Evolutionary conservation across 2,888 invertebrate genomes (phyloP), one percentile per base, ranked within the genome.

Genomic region (Syrphus vitripennis): DNA sequence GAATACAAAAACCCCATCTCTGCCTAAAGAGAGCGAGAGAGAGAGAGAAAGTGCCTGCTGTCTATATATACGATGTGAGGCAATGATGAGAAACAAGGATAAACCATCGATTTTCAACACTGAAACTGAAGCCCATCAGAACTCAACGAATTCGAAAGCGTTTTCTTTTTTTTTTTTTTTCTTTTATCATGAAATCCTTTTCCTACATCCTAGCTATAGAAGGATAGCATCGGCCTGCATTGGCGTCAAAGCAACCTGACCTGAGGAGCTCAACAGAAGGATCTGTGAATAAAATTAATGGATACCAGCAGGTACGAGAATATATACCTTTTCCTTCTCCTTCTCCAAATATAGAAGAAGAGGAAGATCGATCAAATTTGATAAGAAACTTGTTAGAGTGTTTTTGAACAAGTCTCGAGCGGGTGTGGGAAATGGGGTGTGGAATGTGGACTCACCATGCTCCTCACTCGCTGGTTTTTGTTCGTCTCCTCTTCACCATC

Each of bases 351-450:
- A n/a, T n/a, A n/a, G n/a, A n/a, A 70, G 77, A 82, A 74, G 14
- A 50, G 19, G 26, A 50, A 82, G 86, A 82, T 86, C 82, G 77
- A 86, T 86, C 86, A 86, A 82, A 82, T 70, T 74, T 65, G 86
- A 86, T 86, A 86, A 86, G 77, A 74, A 86, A 86, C 86, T 86
- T 86, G 86, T 86, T 82, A 82, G 86, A 82, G 82, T 86, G 67
- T 63, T 70, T 74, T 72, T 57, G 16, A 59, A 45, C 37, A 40
- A 31, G 70, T 14, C 59, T n/a, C n/a, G 50, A 6, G 40, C 19
- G 63, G n/a, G 24, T 19, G 6, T 9, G 63, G 40, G 19, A 1
- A 9, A 57, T n/a, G n/a, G 19, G 19, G 9, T 10, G 19, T 45
- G 3, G 19, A 16, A 0, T 3, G 9, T 3, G 24, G 16, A 16